phyloP scores from a whole-genome alignment of 2,888 invertebrate species.

The Macrophya annulata region DNA sequence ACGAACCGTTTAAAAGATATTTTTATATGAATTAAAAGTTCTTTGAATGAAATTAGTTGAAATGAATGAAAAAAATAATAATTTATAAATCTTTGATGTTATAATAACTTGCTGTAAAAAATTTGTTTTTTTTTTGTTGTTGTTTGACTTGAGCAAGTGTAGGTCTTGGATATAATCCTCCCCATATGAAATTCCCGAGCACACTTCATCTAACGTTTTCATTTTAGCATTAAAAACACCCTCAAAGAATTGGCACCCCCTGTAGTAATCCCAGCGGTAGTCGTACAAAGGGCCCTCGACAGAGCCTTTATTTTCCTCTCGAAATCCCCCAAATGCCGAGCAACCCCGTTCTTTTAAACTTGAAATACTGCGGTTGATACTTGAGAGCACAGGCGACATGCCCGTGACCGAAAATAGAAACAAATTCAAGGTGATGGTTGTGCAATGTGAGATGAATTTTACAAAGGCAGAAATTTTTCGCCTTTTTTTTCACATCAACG shows the following conservation, averaged over 20 bases:
- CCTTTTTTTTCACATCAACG: conserved; percentile 2
- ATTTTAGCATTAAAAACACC: conserved; percentile 38
- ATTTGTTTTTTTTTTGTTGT: not conserved
- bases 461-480: conserved; percentile 28
- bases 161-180: not conserved
- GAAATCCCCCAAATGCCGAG: conserved; percentile 27
- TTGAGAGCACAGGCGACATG: not conserved
- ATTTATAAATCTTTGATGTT: not conserved
- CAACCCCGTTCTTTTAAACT: conserved; percentile 45
- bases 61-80: not conserved
- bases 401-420: conserved; percentile 50
- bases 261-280: conserved; percentile 4
- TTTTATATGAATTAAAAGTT: not conserved
- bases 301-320: conserved; percentile 50
- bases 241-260: conserved; percentile 55
- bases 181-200: conserved; percentile 34
- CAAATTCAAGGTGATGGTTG: conserved; percentile 44
- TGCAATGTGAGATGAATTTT: conserved; percentile 14
- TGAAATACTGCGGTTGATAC: conserved; percentile 4
- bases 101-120: not conserved
- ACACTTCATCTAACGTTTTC: conserved; percentile 40
- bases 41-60: not conserved
- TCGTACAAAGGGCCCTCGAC: conserved; percentile 56
- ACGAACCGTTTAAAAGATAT: not conserved
- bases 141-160: not conserved